Conservation (phyloP, 2,797 vertebrate species). For the Tapirus indicus region DNA sequence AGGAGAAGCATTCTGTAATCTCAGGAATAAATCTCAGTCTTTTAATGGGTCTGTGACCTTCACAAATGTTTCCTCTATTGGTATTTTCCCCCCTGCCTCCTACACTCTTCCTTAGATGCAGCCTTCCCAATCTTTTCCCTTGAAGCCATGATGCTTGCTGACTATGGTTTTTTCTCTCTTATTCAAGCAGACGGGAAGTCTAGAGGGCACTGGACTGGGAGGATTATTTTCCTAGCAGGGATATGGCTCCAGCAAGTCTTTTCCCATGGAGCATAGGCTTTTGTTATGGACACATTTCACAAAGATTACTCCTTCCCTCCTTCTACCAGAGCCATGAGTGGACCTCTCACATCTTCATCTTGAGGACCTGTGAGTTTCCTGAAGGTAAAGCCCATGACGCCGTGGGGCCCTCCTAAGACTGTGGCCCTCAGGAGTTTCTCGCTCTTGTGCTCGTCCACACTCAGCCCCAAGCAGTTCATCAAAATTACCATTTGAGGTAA, state of each 20-base stretch:
- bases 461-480: background rate
- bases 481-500: background rate
- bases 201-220: background rate
- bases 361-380: background rate
- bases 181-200: background rate
- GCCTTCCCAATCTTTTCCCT: background rate
- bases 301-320: background rate
- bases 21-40: background rate
- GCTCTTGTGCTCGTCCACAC: background rate
- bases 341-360: background rate
- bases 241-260: background rate
- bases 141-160: background rate
- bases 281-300: background rate
- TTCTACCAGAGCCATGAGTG: background rate
- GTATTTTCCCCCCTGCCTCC: no score
- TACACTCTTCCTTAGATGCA: background rate
- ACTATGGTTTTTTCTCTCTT: background rate
- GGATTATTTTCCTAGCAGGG: background rate
- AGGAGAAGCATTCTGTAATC: background rate
- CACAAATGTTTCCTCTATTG: background rate
- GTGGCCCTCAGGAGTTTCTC: background rate
- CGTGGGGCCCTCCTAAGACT: fast-evolving
- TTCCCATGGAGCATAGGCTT: background rate
- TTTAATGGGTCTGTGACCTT: background rate
- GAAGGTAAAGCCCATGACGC: background rate